Evolutionary conservation across 2,113 vertebrate species (phyloP).

Genomic region (Nyctereutes procyonoides): DNA sequence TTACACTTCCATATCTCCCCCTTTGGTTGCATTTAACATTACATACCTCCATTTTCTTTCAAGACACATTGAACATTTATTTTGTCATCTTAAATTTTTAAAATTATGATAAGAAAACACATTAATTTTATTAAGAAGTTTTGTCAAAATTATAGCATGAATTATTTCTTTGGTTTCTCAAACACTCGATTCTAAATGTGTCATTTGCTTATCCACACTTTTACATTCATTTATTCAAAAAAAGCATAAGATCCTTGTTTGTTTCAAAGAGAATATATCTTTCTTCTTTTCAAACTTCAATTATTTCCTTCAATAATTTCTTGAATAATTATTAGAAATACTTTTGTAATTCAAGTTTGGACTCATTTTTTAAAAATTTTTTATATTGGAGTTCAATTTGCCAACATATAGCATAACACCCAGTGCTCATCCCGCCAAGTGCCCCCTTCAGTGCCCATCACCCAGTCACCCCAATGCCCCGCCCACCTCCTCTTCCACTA

Average conservation of each 20-base stretch:
- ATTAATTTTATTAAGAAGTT: not conserved
- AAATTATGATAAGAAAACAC: not conserved
- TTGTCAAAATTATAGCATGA: not conserved
- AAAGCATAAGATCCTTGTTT: not conserved
- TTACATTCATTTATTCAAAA: not conserved
- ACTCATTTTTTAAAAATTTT: not conserved
- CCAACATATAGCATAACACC: no score
- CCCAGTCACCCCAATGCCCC: no score
- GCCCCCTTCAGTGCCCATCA: no score
- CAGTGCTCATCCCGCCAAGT: no score
- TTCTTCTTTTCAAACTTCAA: not conserved
- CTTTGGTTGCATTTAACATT: not conserved
- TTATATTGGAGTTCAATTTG: no score
- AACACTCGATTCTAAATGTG: not conserved
- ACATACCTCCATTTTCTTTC: not conserved
- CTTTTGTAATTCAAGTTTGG: not conserved
- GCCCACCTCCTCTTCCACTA: no score
- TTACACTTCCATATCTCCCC: not conserved
- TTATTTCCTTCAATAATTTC: not conserved
- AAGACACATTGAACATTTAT: not conserved
- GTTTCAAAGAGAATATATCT: not conserved
- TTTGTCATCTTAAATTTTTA: not conserved
- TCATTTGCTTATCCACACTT: not conserved
- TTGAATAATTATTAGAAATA: not conserved
- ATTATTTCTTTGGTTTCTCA: not conserved